Evolutionary conservation across 1,140 invertebrate species (phyloP).

Genomic region (Centruroides sculpturatus): DNA sequence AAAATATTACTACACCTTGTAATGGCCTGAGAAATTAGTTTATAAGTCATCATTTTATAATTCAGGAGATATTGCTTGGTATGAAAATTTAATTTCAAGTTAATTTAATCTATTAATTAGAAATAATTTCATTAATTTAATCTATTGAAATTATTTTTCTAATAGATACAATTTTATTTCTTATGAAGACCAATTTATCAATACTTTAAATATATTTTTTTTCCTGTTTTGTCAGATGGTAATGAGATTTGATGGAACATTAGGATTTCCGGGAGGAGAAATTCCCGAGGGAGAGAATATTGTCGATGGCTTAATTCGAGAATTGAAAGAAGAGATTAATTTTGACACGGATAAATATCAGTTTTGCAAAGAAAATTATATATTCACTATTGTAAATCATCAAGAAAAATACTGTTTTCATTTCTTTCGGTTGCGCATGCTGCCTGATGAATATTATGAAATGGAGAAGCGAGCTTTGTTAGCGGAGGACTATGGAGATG

Average conservation of each 20-base stretch:
- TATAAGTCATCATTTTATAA: no score
- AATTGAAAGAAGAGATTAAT: slow-evolving; percentile 39
- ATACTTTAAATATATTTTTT: background rate
- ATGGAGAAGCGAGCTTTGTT: slow-evolving; percentile 27
- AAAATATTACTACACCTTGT: no score
- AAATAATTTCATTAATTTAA: no score
- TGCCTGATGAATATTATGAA: slow-evolving; percentile 26
- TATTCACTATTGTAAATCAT: slow-evolving; percentile 22
- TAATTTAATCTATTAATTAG: no score
- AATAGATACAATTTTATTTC: no score
- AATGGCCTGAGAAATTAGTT: no score
- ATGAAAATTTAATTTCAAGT: no score
- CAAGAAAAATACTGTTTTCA: slow-evolving; percentile 32
- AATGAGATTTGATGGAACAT: slow-evolving; percentile 40
- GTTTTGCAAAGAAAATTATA: slow-evolving; percentile 22
- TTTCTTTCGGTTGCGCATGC: slow-evolving; percentile 36
- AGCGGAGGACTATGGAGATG: slow-evolving; percentile 33
- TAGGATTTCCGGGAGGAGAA: slow-evolving; percentile 43
- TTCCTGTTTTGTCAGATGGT: slow-evolving; percentile 34
- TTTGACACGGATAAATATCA: slow-evolving; percentile 25
- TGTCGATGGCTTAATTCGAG: slow-evolving; percentile 33
- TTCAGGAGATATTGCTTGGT: no score
- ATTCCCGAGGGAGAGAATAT: slow-evolving; percentile 33
- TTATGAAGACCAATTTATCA: no score
- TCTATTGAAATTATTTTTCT: no score